Base-by-base conservation (phyloP, 2,888 invertebrate genomes). In the Drosophila colorata region DNA sequence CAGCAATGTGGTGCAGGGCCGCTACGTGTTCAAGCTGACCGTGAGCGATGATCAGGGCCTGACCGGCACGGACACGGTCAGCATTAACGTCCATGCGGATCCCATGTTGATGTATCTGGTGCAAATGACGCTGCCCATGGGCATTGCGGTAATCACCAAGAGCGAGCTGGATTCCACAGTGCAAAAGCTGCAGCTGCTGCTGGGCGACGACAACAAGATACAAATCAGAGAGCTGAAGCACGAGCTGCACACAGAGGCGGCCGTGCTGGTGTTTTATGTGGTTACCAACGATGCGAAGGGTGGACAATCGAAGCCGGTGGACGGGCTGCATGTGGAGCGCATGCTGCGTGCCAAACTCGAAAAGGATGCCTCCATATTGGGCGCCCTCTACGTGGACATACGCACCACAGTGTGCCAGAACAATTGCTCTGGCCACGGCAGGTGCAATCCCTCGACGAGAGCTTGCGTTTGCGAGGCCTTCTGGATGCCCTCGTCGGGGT, bases 391-490 rank as follows among this genome's bases (percentile, higher is more conserved):
- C 35, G 94, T 95, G 20, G 95, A 94, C 75, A 94, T 98, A 57
- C 96, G 97, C 87, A 97, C 98, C 2, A 94, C 95, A 35, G 94
- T 98, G 60, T 98, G 98, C 90, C 98, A 98, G 88, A 98, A 98
- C 93, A 94, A 96, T 92, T 98, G 98, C 93, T 98, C 98, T 38
- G 96, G 96, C 46, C 98, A 98, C 92, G 98, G 98, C 55, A 94
- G 94, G 35, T 98, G 98, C 93, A 96, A 97, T 91, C 95, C 96
- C 89, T 95, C 95, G 79, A 95, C 96, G 6, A 94, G 98, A 82
- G 94, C 95, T 58, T 98, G 98, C 90, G 94, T 96, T 85, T 98
- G 98, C 92, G 97, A 98, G 92, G 96, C 98, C 18, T 98, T 98
- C 93, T 98, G 98, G 98, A 98, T 98, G 97, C 96, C 97, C 92